Evolutionary conservation across 2,797 vertebrate species (phyloP).

Genomic region (Lophius americanus): DNA sequence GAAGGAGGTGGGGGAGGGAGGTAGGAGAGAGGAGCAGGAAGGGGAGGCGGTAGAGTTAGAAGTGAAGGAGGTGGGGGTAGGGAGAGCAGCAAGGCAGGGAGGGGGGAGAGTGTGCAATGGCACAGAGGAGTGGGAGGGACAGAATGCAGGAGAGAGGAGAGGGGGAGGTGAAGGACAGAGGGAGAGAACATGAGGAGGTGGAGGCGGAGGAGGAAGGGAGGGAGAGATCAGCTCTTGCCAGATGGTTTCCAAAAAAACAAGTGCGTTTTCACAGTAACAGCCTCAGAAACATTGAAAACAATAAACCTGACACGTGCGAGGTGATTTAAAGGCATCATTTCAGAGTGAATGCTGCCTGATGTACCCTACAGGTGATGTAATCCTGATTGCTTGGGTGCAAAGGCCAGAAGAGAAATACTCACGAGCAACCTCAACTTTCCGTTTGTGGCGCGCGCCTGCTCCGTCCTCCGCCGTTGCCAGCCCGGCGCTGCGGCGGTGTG

Average conservation of each 20-base stretch:
- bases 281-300: conserved; percentile 23
- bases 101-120: conserved; percentile 48
- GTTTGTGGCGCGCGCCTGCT: conserved; percentile 65
- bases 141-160: conserved; percentile 67
- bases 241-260: conserved; percentile 82
- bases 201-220: conserved; percentile 65
- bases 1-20: conserved; percentile 66
- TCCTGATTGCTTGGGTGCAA: not conserved
- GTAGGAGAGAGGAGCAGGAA: conserved; percentile 39
- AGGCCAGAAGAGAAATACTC: conserved; percentile 51
- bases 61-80: conserved; percentile 22
- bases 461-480: conserved; percentile 58
- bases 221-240: conserved; percentile 76
- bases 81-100: conserved; percentile 41
- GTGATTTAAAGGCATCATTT: not conserved
- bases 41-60: conserved; percentile 1
- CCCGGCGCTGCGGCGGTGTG: conserved; percentile 77
- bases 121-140: conserved; percentile 78
- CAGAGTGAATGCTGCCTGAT: not conserved
- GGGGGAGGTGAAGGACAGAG: conserved; percentile 76
- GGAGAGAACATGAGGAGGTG: conserved; percentile 73
- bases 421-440: conserved; percentile 75
- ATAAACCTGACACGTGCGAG: not conserved
- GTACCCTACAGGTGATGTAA: conserved; percentile 7
- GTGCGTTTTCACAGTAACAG: conserved; percentile 65